Percentiles rank a stretch among this genome's conserved stretches.
phyloP scores from a whole-genome alignment of 2,113 vertebrate genomes.

The Gallinago paraguaiae region DNA sequence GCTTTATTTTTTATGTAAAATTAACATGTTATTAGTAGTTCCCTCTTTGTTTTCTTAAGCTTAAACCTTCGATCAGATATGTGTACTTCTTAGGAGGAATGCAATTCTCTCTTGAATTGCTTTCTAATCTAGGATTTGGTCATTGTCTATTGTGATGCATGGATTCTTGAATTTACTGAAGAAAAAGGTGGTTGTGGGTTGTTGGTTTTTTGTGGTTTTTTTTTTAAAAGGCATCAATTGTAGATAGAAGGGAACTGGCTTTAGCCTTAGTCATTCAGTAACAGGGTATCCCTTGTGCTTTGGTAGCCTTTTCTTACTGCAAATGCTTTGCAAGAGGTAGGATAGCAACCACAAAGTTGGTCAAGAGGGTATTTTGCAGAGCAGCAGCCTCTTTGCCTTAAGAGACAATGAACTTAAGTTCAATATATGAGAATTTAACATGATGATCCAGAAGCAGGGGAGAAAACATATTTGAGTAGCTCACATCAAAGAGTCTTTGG shows the following conservation, averaged over 20 bases:
- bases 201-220: too few relatives aligned
- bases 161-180: not conserved
- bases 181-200: not conserved
- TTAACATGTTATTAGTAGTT: not conserved
- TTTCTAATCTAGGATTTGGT: not conserved
- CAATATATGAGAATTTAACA: not conserved
- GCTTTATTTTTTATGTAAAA: not conserved
- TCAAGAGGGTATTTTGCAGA: not conserved
- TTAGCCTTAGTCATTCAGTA: not conserved
- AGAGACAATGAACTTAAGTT: not conserved
- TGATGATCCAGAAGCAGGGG: not conserved
- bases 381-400: not conserved
- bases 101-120: not conserved
- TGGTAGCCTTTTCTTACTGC: not conserved
- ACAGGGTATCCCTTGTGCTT: not conserved
- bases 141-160: not conserved
- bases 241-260: not conserved
- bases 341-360: not conserved
- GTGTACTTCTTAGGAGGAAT: not conserved
- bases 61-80: not conserved
- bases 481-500: rapidly evolving
- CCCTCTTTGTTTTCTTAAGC: not conserved
- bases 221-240: not conserved
- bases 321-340: not conserved
- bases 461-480: not conserved